These are phyloP conservation scores for Bolborhynchus lineola DNA, from an alignment of 2,113 vertebrate genomes.

Conservation along the genomic window DNA sequence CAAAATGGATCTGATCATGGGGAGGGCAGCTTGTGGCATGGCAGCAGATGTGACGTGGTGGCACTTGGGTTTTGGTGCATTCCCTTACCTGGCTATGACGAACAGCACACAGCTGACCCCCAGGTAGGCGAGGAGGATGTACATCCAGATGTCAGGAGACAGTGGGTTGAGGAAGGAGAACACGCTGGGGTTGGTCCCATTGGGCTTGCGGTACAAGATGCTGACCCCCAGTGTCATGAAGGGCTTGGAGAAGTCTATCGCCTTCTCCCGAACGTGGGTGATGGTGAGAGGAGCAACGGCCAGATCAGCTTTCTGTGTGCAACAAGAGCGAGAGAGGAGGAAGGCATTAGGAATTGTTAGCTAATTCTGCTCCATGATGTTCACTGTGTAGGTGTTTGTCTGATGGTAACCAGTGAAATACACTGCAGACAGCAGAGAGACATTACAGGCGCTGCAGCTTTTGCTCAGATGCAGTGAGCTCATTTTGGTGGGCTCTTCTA, in stretches of 20 bases:
- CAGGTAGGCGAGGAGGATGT: conserved; percentile 95
- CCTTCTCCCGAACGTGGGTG: conserved; percentile 93
- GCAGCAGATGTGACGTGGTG: background rate
- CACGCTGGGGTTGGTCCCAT: conserved; percentile 93
- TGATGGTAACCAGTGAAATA: background rate
- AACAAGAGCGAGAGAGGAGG: background rate
- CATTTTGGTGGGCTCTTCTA: rapidly evolving
- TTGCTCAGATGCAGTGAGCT: background rate
- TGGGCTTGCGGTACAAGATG: conserved; percentile 95
- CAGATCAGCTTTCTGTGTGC: conserved; percentile 90
- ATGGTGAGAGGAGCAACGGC: conserved; percentile 96
- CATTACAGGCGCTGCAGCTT: rapidly evolving
- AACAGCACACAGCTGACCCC: conserved; percentile 98
- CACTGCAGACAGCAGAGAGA: background rate
- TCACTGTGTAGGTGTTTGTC: rapidly evolving
- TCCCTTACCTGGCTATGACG: conserved; percentile 93
- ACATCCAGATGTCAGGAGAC: conserved; percentile 98
- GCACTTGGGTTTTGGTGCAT: background rate
- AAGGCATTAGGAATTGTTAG: background rate
- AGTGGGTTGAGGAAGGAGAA: conserved; percentile 98
- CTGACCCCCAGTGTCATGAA: conserved; percentile 98
- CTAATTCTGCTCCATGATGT: background rate
- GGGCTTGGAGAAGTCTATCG: conserved; percentile 97
- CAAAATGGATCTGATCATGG: rapidly evolving
- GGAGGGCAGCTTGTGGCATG: rapidly evolving